Evolutionary conservation across 2,113 vertebrate species (phyloP).

Genomic region (Pygoscelis adeliae): DNA sequence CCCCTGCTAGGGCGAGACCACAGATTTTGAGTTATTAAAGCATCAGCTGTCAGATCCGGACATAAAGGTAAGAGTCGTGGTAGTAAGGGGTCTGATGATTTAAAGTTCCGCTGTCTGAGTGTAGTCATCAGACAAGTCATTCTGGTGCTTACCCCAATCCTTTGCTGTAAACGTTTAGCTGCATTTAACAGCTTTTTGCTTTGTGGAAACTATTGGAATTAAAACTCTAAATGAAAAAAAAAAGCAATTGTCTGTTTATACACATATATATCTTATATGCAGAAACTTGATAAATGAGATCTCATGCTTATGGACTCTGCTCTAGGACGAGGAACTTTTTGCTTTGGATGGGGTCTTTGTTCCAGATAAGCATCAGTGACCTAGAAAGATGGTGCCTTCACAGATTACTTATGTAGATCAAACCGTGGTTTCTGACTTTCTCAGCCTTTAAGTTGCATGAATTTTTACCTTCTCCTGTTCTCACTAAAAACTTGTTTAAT

Average conservation of each 20-base stretch:
- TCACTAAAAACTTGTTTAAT: not conserved
- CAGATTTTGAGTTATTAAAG: constrained; percentile 89
- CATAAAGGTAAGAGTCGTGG: constrained; percentile 85
- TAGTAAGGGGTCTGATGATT: not conserved
- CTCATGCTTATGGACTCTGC: not conserved
- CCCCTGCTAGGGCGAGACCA: constrained; percentile 81
- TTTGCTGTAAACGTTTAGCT: not conserved
- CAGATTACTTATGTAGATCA: not conserved
- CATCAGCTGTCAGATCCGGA: constrained; percentile 92
- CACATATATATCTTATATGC: rapidly evolving
- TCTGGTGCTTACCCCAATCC: not conserved
- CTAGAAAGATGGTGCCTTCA: not conserved
- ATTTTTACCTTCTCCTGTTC: not conserved
- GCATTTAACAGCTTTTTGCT: not conserved
- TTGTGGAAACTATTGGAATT: not conserved
- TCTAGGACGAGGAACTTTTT: not conserved
- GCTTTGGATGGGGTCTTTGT: not conserved
- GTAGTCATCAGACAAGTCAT: not conserved
- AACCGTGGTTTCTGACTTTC: not conserved
- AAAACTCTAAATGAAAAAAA: not conserved
- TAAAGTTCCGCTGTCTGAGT: rapidly evolving
- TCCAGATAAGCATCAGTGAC: not conserved
- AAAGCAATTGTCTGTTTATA: rapidly evolving
- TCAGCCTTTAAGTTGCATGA: not conserved
- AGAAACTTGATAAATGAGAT: not conserved